Conservation (phyloP, 2,888 invertebrate species). For the Pogonocherus hispidulus region DNA sequence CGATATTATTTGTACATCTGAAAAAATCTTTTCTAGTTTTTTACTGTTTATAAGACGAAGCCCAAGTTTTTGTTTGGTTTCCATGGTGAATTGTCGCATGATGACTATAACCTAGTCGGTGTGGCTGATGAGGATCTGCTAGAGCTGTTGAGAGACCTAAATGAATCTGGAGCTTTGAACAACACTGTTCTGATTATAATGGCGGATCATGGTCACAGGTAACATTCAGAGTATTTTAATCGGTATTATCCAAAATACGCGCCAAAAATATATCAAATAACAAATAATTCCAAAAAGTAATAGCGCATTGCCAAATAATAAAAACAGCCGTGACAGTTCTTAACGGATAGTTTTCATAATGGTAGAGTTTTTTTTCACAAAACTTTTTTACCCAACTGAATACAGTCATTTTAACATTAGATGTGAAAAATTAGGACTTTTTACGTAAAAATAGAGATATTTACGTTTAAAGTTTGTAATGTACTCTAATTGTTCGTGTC, state of each 20-base stretch:
- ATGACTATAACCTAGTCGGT: constrained; percentile 84
- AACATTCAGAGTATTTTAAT: constrained; percentile 19
- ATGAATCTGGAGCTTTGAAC: constrained; percentile 76
- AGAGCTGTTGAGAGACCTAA: constrained; percentile 76
- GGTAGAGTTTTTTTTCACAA: no score
- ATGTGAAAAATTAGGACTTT: no score
- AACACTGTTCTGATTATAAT: constrained; percentile 89
- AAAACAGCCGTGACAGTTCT: no score
- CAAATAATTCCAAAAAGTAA: no score
- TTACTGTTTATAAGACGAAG: constrained; percentile 75
- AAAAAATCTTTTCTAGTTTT: constrained; percentile 66
- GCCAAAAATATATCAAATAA: background rate
- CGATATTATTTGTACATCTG: background rate
- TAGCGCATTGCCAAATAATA: no score
- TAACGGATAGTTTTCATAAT: no score
- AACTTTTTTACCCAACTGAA: no score
- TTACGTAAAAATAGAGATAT: no score
- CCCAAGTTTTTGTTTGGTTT: constrained; percentile 91
- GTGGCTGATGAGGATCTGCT: constrained; percentile 82
- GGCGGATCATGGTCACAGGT: constrained; percentile 95
- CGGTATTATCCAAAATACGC: no score
- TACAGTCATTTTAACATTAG: no score
- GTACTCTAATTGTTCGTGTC: no score
- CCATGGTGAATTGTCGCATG: constrained; percentile 90
- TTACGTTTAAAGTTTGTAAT: no score